A percentile compares a stretch with the other conserved stretches of the same genome.
Evolutionary conservation across 2,888 invertebrate genomes (phyloP).

Genomic region (Drosophila picticornis): DNA sequence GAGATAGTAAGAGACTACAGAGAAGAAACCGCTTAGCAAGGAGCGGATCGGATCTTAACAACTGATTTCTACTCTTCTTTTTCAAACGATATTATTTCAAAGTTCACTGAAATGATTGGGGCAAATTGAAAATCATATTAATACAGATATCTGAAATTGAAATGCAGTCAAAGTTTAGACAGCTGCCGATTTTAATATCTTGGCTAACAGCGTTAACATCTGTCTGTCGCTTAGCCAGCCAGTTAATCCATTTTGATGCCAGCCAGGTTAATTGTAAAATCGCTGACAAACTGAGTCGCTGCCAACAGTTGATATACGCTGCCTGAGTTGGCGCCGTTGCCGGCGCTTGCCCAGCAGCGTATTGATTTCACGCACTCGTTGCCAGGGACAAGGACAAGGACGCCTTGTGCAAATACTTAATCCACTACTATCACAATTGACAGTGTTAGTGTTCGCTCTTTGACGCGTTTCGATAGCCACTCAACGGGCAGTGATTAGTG

Average conservation of each 20-base stretch:
- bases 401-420: constrained; percentile 74
- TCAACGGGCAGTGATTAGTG: constrained; percentile 69
- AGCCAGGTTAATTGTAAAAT: constrained; percentile 26
- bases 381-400: constrained; percentile 81
- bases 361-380: constrained; percentile 45
- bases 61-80: not conserved
- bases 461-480: constrained; percentile 73
- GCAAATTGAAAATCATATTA: not conserved
- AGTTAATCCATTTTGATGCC: constrained; percentile 2
- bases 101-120: not conserved
- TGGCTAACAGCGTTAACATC: not conserved
- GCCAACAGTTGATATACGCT: not conserved
- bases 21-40: not conserved
- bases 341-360: constrained; percentile 33
- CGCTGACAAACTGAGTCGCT: constrained; percentile 7
- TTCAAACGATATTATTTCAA: not conserved
- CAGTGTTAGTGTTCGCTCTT: constrained; percentile 61
- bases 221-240: constrained; percentile 3
- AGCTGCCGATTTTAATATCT: not conserved
- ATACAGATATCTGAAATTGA: not conserved
- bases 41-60: not conserved
- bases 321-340: constrained; percentile 6
- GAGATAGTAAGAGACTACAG: not conserved
- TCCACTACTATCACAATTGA: constrained; percentile 57
- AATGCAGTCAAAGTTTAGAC: not conserved